phyloP scores from a whole-genome alignment of 2,113 vertebrate species.

The Anolis sagrei region DNA sequence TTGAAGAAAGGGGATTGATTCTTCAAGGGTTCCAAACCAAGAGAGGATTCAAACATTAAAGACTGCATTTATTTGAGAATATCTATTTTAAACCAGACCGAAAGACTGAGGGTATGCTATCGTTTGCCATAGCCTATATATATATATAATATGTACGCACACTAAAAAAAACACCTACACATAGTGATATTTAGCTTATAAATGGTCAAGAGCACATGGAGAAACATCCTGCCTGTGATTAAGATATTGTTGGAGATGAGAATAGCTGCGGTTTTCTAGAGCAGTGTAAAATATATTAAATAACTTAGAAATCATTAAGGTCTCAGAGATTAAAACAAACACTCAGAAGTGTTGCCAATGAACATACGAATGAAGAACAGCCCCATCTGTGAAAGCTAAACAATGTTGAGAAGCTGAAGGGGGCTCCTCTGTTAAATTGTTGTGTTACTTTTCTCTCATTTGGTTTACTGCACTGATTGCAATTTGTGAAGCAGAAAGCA shows the following conservation, averaged over 20 bases:
- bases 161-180: no score
- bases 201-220: conserved; percentile 2
- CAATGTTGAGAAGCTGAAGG: conserved; percentile 9
- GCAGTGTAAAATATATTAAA: conserved; percentile 1
- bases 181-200: neutral
- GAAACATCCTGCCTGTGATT: neutral
- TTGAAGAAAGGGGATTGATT: no score
- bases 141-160: no score
- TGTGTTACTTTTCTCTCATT: neutral
- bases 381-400: neutral
- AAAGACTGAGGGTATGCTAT: neutral
- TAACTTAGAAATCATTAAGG: neutral
- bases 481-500: conserved; percentile 54
- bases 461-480: conserved; percentile 52
- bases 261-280: neutral
- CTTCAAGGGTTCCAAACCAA: neutral
- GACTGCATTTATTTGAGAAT: conserved; percentile 3
- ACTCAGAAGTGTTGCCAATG: conserved; percentile 22
- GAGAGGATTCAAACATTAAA: conserved; percentile 29
- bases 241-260: neutral
- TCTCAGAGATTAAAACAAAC: conserved; percentile 4
- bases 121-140: neutral
- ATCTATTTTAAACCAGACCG: conserved; percentile 11
- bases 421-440: conserved; percentile 41
- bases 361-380: neutral